Percentiles rank a stretch among this genome's conserved stretches.
phyloP scores from a whole-genome alignment of 2,797 vertebrate species.

The Pseudocheirus occidentalis region DNA sequence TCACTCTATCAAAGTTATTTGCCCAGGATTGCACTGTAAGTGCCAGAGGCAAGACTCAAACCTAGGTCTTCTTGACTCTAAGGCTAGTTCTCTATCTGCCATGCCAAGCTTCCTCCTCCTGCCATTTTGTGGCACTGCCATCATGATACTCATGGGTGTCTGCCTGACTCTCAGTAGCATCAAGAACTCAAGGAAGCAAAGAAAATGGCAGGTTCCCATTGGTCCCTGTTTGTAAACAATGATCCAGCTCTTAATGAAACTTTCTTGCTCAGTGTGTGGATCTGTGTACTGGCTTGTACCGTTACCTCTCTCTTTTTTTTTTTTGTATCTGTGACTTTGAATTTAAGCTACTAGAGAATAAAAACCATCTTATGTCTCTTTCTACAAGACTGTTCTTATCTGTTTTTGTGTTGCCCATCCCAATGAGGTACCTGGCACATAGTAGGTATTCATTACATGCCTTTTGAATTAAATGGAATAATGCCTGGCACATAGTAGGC shows the following conservation, averaged over 20 bases:
- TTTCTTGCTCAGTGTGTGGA: neutral
- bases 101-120: neutral
- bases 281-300: neutral
- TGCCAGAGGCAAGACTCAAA: neutral
- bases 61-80: too few relatives aligned
- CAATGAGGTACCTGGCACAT: neutral
- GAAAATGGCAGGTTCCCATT: neutral
- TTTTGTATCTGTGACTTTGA: neutral
- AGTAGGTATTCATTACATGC: neutral
- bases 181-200: neutral
- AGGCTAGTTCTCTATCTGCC: neutral
- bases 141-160: neutral
- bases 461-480: neutral
- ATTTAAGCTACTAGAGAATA: neutral
- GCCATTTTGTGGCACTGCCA: too few relatives aligned
- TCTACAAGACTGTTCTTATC: neutral
- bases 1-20: neutral
- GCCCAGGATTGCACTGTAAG: neutral
- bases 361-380: neutral
- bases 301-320: neutral
- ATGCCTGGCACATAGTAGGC: neutral
- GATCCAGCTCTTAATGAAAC: neutral
- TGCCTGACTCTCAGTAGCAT: neutral
- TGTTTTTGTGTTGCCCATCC: neutral
- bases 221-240: too few relatives aligned